Evolutionary conservation across 2,797 vertebrate species (phyloP).

Genomic region (Morelia viridis): DNA sequence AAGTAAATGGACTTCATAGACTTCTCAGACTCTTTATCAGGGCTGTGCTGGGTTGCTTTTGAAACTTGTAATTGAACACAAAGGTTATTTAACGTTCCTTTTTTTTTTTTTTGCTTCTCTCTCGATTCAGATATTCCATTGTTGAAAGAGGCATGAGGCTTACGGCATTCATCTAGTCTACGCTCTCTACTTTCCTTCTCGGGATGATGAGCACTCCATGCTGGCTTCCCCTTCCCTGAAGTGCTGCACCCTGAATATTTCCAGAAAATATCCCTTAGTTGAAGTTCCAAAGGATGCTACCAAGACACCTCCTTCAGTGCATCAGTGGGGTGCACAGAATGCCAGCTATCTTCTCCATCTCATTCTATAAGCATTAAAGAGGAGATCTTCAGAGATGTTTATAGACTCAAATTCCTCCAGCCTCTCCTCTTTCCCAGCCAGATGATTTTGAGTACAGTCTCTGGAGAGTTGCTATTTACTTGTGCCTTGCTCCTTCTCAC

Average conservation of each 20-base stretch:
- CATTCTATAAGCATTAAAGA: slow-evolving; percentile 61
- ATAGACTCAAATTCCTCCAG: slow-evolving; percentile 61
- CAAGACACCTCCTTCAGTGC: slow-evolving; percentile 68
- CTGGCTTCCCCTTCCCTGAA: slow-evolving; percentile 58
- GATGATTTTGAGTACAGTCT: slow-evolving; percentile 63
- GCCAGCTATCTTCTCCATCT: slow-evolving; percentile 48
- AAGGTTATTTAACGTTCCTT: not conserved
- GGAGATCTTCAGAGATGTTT: slow-evolving; percentile 64
- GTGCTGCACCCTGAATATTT: slow-evolving; percentile 67
- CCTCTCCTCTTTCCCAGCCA: slow-evolving; percentile 55
- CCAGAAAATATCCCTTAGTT: slow-evolving; percentile 62
- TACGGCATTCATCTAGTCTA: slow-evolving; percentile 53
- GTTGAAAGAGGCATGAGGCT: slow-evolving; percentile 91
- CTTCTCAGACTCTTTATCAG: not conserved
- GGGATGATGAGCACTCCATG: slow-evolving; percentile 67
- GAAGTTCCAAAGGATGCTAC: slow-evolving; percentile 72
- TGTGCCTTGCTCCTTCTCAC: slow-evolving; percentile 74
- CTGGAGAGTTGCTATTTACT: slow-evolving; percentile 72
- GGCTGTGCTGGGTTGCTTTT: not conserved
- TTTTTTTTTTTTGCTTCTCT: slow-evolving; percentile 11
- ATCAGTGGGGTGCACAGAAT: slow-evolving; percentile 62
- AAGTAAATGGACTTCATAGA: no score
- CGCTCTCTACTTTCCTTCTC: slow-evolving; percentile 57
- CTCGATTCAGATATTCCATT: slow-evolving; percentile 88
- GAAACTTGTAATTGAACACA: not conserved